Base-by-base conservation (phyloP, 2,888 invertebrate genomes). In the Alviniconcha strummeri region DNA sequence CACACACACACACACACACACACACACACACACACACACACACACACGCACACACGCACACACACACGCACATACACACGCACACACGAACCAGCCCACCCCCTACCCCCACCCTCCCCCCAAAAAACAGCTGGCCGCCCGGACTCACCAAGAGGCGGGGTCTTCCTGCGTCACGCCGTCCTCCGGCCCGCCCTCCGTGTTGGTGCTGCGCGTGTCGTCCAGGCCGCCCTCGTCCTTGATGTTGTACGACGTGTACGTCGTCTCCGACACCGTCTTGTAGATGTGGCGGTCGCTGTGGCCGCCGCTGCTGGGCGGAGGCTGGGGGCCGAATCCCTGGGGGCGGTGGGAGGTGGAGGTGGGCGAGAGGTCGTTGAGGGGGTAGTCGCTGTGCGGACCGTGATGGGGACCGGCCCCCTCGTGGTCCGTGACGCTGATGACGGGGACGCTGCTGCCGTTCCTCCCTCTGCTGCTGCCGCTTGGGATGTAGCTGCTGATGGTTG, bases 101-200 rank as follows among this genome's bases (percentile, higher is more conserved):
- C 64, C 4, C 13, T 6, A 3, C 17, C 76, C 9, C n/a, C 57
- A 5, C 56, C 56, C 56, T 4, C 60, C 11, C 9, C 19, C 7
- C 77, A 36, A 36, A 36, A 36, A 36, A 36, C 36, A 36, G 36
- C 36, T 3, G 3, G 36, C 36, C 36, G 36, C 36, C 36, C n/a
- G 52, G 17, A 67, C 77, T 76, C 55, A 0, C 98, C 98, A 94
- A 78, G 67, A 7, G 71, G 76, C 74, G 67, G 64, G 94, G 98
- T 98, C 78, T 98, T 96, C 91, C 97, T 97, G 13, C 97, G 97
- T 15, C 97, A 97, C 91, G 97, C 97, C 7, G 97, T 97, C 86
- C 36, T 67, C 84, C 9, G 84, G 60, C 5, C 84, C 85, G 67
- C 84, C 83, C 56, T 87, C 87, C 5, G 85, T 83, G 0, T 87